Conservation (phyloP, 2,888 invertebrate species). For the Trissonchulus sp. region DNA sequence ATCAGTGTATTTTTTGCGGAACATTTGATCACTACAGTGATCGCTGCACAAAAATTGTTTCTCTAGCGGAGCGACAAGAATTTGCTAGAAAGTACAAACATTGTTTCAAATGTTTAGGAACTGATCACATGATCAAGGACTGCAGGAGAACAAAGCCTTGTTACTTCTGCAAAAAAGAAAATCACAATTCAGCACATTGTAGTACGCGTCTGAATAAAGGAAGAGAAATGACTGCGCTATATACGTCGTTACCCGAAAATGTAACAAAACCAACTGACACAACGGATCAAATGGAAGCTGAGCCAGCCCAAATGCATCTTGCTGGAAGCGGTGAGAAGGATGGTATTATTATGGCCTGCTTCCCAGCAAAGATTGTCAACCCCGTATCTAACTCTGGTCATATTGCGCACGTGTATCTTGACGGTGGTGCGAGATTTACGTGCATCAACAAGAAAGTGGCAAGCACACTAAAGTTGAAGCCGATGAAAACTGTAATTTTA, state of each 20-base stretch:
- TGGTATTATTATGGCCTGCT: background rate
- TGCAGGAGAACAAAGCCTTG: background rate
- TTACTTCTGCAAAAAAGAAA: background rate
- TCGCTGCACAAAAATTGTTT: background rate
- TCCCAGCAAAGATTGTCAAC: background rate
- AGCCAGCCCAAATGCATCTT: background rate
- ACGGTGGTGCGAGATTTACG: background rate
- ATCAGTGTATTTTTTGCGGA: background rate
- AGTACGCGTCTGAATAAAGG: background rate
- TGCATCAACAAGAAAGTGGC: conserved; percentile 9
- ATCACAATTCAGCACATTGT: background rate
- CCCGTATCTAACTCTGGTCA: background rate
- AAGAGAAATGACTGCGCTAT: background rate
- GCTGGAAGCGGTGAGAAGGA: background rate
- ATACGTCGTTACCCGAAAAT: background rate
- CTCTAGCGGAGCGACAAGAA: background rate
- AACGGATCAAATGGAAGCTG: no score
- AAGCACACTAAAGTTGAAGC: background rate
- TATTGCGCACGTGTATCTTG: background rate
- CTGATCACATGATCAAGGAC: background rate
- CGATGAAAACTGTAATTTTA: background rate
- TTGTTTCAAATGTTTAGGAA: background rate
- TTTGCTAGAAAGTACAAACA: background rate
- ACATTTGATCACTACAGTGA: background rate
- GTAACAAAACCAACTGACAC: no score